Base-by-base conservation (phyloP, 2,888 invertebrate genomes). In the Acleris laterana region DNA sequence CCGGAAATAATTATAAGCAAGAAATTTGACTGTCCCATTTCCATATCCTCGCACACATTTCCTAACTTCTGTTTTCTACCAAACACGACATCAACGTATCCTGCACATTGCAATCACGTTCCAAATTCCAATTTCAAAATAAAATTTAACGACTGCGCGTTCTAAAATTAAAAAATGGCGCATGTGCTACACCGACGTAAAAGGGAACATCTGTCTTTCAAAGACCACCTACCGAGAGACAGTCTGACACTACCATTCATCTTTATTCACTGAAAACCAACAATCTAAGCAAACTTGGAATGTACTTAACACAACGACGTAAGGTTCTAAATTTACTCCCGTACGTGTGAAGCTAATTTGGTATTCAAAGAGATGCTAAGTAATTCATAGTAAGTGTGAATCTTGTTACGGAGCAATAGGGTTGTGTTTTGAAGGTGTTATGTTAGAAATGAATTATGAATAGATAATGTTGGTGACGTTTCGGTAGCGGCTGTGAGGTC, bases 141-240 rank as follows among this genome's bases (percentile, higher is more conserved):
- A 75, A 76, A 77, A 74, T 72, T 73, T 75, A 70, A 74, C 70
- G 72, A 72, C 66, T 63, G 64, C 28, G 16, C 49, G n/a, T 74
- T 79, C 79, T 83, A 83, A 85, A 87, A 84, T 85, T 87, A 85
- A 89, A 32, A 89, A 88, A 87, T 81, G 78, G 80, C 79, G 75
- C 72, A 76, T 60, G 50, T 62, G 63, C 38, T 44, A 71, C 76
- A 74, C 73, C 73, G 77, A 74, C 77, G 82, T 79, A 76, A 81
- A 88, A 84, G 80, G 79, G 81, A 85, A 79, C 87, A 86, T 86
- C 89, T 88, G 89, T 88, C 88, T 85, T 84, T 90, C 90, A 89
- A 79, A 82, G 88, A 87, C 90, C 89, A 89, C 89, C 90, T 85
- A 88, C 82, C 75, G 79, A 76, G 84, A 83, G 89, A 86, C 86